Percentiles rank a stretch among this genome's conserved stretches.
These are phyloP conservation scores for Galaxea fascicularis DNA, from an alignment of 92 coral and sea anemone species.

Conservation along the genomic window DNA sequence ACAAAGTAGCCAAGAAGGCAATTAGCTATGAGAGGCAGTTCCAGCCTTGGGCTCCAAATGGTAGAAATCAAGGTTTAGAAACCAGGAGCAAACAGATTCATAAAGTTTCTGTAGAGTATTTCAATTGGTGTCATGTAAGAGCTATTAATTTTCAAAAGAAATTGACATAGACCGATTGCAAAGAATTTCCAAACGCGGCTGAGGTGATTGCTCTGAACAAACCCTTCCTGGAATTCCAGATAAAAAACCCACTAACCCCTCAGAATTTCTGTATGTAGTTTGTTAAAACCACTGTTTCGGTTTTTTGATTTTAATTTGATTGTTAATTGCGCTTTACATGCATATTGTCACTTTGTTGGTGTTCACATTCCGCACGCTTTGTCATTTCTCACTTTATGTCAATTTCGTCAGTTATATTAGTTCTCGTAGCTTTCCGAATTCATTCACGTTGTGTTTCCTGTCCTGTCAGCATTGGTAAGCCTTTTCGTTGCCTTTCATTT, in stretches of 20 bases:
- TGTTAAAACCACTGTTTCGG: not conserved
- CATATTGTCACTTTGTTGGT: no score
- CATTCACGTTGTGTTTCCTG: no score
- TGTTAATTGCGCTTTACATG: no score
- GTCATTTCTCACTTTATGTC: no score
- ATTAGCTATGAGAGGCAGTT: no score
- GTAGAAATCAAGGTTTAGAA: slow-evolving; percentile 24
- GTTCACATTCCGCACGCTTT: no score
- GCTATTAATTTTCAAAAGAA: slow-evolving; percentile 34
- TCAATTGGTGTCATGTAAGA: slow-evolving; percentile 1
- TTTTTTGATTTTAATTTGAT: no score
- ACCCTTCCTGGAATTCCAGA: slow-evolving; percentile 33
- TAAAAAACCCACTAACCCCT: slow-evolving; percentile 11
- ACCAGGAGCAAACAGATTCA: slow-evolving; percentile 41
- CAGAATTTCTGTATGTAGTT: slow-evolving; percentile 23
- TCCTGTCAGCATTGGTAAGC: no score
- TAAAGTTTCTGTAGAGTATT: slow-evolving; percentile 41
- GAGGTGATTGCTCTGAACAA: slow-evolving; percentile 10
- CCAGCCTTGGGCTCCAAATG: slow-evolving; percentile 40
- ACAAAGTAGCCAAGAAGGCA: no score
- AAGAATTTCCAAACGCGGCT: slow-evolving; percentile 44
- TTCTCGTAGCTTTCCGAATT: no score
- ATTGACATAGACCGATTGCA: slow-evolving; percentile 3
- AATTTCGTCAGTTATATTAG: no score
- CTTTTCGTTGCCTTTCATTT: no score